Evolutionary conservation across 2,888 invertebrate species (phyloP).

Genomic region (Aspidapion aeneum): DNA sequence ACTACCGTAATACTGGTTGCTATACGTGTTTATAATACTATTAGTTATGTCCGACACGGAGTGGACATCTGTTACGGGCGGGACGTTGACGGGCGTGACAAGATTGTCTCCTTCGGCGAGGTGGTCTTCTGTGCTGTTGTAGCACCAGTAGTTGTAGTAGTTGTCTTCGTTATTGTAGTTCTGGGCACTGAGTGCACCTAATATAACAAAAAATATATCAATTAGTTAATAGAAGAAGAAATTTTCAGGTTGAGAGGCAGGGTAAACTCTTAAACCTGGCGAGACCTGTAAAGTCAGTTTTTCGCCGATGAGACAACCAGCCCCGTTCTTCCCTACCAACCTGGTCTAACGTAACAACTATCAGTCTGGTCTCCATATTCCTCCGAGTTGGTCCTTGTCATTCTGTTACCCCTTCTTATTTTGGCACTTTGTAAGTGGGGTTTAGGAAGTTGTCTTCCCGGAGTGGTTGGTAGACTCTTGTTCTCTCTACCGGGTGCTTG

Average conservation of each 20-base stretch:
- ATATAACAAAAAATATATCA: constrained; percentile 5
- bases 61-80: not conserved
- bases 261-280: too few species aligned
- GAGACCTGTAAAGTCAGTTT: too few species aligned
- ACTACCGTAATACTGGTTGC: not conserved
- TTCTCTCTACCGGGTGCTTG: constrained; percentile 3
- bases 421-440: constrained; percentile 43
- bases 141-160: constrained; percentile 68
- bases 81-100: not conserved
- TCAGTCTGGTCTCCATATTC: constrained; percentile 44
- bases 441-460: constrained; percentile 53
- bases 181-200: constrained; percentile 42
- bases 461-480: constrained; percentile 52
- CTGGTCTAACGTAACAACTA: constrained; percentile 44
- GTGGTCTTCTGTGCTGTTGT: constrained; percentile 62
- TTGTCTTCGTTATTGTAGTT: constrained; percentile 67
- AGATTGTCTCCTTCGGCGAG: constrained; percentile 42
- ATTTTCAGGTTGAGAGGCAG: too few species aligned
- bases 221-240: not conserved
- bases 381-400: constrained; percentile 46
- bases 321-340: too few species aligned
- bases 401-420: constrained; percentile 39
- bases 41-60: not conserved
- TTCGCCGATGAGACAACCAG: too few species aligned
- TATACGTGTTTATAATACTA: not conserved